A percentile compares a stretch with the other conserved stretches of the same genome.
Evolutionary conservation across 1,140 invertebrate species (phyloP).

Genomic region (Cylas formicarius): DNA sequence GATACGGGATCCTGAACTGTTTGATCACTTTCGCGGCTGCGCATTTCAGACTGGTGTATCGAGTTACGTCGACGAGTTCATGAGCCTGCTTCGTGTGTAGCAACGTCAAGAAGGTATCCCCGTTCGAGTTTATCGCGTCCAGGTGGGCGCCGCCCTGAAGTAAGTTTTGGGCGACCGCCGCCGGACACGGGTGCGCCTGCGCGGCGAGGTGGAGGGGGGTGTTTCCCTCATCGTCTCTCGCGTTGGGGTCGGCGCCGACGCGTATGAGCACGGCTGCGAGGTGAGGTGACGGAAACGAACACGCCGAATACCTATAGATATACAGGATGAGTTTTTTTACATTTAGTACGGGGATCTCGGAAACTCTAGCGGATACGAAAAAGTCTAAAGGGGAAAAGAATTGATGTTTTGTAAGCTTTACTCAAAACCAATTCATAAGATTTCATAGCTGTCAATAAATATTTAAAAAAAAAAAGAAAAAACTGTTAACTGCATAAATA

Average conservation of each 20-base stretch:
- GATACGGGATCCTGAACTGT: conserved; percentile 54
- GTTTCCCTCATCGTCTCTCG: conserved; percentile 68
- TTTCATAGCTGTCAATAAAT: too few relatives aligned
- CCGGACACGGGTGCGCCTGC: conserved; percentile 53
- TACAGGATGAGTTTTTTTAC: too few relatives aligned
- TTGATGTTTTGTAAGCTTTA: too few relatives aligned
- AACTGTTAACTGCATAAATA: too few relatives aligned
- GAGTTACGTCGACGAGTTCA: conserved; percentile 68
- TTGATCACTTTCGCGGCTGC: conserved; percentile 70
- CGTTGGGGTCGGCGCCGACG: conserved; percentile 75
- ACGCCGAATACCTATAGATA: conserved; percentile 64
- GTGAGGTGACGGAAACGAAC: conserved; percentile 65
- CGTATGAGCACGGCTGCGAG: conserved; percentile 71
- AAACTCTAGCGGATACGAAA: too few relatives aligned
- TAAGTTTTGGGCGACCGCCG: conserved; percentile 60
- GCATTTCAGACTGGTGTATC: conserved; percentile 72
- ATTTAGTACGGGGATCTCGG: too few relatives aligned
- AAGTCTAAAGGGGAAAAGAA: background rate
- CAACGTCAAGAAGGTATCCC: conserved; percentile 67
- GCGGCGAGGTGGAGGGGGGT: conserved; percentile 75
- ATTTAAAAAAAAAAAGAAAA: too few relatives aligned
- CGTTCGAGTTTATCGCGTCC: conserved; percentile 74
- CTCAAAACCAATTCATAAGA: too few relatives aligned
- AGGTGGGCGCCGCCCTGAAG: conserved; percentile 77
- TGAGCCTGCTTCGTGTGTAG: conserved; percentile 54